A percentile compares a stretch with the other conserved stretches of the same genome.
phyloP scores from a whole-genome alignment of 2,797 vertebrate genomes.

The Cyprinella venusta region DNA sequence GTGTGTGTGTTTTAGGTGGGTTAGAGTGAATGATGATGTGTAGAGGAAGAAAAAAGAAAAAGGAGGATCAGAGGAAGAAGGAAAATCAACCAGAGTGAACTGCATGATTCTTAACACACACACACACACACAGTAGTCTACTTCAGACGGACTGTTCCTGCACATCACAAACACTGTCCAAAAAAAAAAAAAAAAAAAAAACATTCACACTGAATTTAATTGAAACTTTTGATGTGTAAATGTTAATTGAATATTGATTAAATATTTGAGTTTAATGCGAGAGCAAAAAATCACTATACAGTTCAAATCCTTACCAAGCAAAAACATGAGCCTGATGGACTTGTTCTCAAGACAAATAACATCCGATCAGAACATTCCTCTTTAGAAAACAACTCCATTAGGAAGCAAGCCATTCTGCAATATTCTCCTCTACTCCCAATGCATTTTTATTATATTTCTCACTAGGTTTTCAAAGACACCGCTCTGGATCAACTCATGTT shows the following conservation, averaged over 20 bases:
- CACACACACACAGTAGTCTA: neutral
- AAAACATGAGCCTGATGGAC: too few species aligned
- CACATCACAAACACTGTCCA: neutral
- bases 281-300: too few species aligned
- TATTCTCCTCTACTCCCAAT: too few species aligned
- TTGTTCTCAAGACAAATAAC: too few species aligned
- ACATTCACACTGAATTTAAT: neutral
- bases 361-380: too few species aligned
- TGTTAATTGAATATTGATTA: neutral
- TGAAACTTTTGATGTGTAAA: neutral
- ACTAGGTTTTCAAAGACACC: too few species aligned
- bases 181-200: neutral
- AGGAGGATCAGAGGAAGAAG: too few species aligned
- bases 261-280: neutral
- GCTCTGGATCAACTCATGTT: too few species aligned
- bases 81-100: conserved; percentile 3
- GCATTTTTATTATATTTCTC: too few species aligned
- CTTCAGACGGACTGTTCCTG: neutral
- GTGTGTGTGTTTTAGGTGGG: conserved; percentile 16
- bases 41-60: conserved; percentile 31
- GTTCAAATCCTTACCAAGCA: neutral
- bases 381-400: too few species aligned
- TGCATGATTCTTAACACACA: neutral
- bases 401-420: too few species aligned
- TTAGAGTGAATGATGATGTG: conserved; percentile 16